phyloP scores from a whole-genome alignment of 2,797 vertebrate genomes.

The Cossypha dichroa region DNA sequence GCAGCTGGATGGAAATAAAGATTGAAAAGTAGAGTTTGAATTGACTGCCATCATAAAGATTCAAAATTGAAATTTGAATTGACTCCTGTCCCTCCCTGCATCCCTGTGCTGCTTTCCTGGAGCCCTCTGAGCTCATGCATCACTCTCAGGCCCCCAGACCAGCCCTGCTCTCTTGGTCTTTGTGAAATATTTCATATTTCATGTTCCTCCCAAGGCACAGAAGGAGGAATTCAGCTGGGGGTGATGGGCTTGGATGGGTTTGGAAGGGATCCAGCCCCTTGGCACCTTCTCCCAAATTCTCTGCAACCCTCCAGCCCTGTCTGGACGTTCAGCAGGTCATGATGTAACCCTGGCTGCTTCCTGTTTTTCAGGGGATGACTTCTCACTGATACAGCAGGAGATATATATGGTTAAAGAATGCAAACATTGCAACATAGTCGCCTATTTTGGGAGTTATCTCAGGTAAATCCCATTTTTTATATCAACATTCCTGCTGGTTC shows the following conservation, averaged over 20 bases:
- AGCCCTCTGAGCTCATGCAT: not conserved
- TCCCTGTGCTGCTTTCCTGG: not conserved
- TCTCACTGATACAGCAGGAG: constrained; percentile 98
- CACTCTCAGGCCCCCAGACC: not conserved
- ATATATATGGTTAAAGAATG: constrained; percentile 99
- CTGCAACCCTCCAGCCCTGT: not conserved
- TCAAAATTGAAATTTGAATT: too few species aligned
- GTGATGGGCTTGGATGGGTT: not conserved
- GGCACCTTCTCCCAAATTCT: too few species aligned
- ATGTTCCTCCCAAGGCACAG: accelerated
- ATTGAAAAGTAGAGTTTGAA: not conserved
- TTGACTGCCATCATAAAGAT: too few species aligned
- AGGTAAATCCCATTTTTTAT: constrained; percentile 78
- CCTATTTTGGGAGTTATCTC: constrained; percentile 99
- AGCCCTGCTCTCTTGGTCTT: not conserved
- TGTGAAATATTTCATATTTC: not conserved
- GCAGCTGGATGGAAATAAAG: not conserved
- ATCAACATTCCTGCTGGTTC: not conserved
- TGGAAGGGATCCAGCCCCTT: accelerated
- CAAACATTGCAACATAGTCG: constrained; percentile 96
- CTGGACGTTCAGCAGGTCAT: not conserved
- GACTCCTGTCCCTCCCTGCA: not conserved
- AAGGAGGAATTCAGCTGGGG: not conserved
- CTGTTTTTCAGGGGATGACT: constrained; percentile 92
- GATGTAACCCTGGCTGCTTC: not conserved